Evolutionary conservation across 2,888 invertebrate genomes (phyloP).

Genomic region (Euplexia lucipara): DNA sequence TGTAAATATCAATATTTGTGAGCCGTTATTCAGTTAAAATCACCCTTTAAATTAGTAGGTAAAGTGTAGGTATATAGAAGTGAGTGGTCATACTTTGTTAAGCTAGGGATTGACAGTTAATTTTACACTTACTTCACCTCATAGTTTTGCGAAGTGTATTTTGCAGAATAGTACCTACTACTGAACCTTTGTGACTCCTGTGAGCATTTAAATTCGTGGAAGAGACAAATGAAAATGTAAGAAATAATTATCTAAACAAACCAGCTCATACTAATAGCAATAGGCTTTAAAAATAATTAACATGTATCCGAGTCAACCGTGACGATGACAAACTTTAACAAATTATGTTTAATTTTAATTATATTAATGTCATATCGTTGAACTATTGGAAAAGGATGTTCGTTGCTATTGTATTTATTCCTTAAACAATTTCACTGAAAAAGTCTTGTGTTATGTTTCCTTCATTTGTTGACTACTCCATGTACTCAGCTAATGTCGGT

Average conservation of each 20-base stretch:
- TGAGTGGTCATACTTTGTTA: too few species aligned
- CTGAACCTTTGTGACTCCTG: not conserved
- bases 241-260: not conserved
- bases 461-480: slow-evolving; percentile 37
- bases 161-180: too few species aligned
- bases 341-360: not conserved
- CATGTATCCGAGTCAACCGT: not conserved
- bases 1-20: too few species aligned
- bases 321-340: not conserved
- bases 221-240: not conserved
- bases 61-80: too few species aligned
- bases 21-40: too few species aligned
- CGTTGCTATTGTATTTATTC: not conserved
- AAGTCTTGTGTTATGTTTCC: not conserved
- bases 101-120: too few species aligned
- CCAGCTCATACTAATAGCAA: not conserved
- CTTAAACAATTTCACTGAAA: not conserved
- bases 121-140: too few species aligned
- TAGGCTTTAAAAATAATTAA: not conserved
- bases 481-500: slow-evolving; percentile 40
- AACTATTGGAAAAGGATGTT: not conserved
- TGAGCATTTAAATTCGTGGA: not conserved
- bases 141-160: too few species aligned
- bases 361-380: slow-evolving; percentile 3
- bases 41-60: too few species aligned